phyloP scores from a whole-genome alignment of 23 tunicate genomes.

The Aplidium turbinatum region DNA sequence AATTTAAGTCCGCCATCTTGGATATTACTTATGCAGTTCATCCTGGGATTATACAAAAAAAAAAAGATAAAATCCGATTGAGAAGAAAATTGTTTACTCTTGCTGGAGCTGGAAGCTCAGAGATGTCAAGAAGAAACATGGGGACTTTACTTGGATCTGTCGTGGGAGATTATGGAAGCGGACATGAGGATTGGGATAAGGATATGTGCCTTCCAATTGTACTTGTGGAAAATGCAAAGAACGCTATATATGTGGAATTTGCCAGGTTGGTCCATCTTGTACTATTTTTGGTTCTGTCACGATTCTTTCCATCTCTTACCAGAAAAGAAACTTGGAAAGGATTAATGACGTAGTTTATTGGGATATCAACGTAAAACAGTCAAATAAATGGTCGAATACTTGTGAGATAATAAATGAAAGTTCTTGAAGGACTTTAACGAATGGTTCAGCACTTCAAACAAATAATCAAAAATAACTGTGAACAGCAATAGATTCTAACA shows the following conservation, averaged over 20 bases:
- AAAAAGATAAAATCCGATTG: conserved; percentile 40
- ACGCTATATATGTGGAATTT: conserved; percentile 60
- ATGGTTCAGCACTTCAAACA: no score
- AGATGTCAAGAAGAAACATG: conserved; percentile 47
- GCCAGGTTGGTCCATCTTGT: conserved; percentile 49
- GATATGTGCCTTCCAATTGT: conserved; percentile 31
- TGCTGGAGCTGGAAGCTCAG: conserved; percentile 58
- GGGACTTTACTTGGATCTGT: conserved; percentile 32
- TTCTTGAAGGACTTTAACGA: no score
- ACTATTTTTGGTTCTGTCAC: not conserved
- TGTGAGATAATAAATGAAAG: no score
- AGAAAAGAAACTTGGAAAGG: no score
- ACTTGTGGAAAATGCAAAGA: conserved; percentile 8
- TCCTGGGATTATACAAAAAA: not conserved
- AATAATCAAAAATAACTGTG: no score
- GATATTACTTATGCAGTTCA: conserved; percentile 39
- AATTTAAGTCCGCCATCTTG: conserved; percentile 57
- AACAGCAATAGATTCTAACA: no score
- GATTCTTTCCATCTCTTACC: no score
- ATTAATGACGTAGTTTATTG: no score
- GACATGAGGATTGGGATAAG: conserved; percentile 29
- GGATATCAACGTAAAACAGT: no score
- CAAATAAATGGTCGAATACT: no score
- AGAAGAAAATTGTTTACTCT: conserved; percentile 49
- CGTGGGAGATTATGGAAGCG: conserved; percentile 39